Evolutionary conservation across 2,888 invertebrate genomes (phyloP), one percentile per base, ranked within the genome.

Genomic region (Nymphalis urticae): DNA sequence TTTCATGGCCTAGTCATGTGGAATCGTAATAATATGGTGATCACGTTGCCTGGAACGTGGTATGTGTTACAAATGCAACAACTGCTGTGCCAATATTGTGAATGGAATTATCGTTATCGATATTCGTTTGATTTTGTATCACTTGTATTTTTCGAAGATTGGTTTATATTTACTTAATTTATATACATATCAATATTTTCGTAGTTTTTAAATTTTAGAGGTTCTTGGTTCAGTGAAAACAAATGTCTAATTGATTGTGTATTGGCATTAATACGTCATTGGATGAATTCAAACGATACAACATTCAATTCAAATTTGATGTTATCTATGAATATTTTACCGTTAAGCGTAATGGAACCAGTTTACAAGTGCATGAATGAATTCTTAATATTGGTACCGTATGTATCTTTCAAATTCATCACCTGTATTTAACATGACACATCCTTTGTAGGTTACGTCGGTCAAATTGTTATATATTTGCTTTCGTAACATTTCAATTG

Each of bases 1-100:
- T 90, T 90, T 89, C 89, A 69, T 84, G 81, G 78, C 82, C 82
- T 74, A 76, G 72, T 58, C 58, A 58, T 74, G 74, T 78, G 76
- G 32, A 76, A 74, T 58, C 27, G 62, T 48, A 70, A 75, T 78
- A 78, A 74, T 62, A 70, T 72, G 72, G 67, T 64, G 66, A 71
- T 61, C 71, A 71, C 69, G 71, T 66, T 53, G 47, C 13, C 50
- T 51, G 56, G 65, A 50, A 71, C 69, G 63, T 64, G 65, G 53
- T 48, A n/a, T n/a, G 69, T 48, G 47, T 62, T 48, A 54, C 47
- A 60, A 64, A 61, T 63, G 63, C 54, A 65, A 47, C 53, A 64
- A 62, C 54, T 59, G 56, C 64, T 66, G 32, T 62, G 53, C 48
- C 36, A 50, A 24, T 48, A 21, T 36, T 68, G 65, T 71, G 71